phyloP scores from a whole-genome alignment of 2,888 invertebrate species.

The Sarcophaga carnaria region DNA sequence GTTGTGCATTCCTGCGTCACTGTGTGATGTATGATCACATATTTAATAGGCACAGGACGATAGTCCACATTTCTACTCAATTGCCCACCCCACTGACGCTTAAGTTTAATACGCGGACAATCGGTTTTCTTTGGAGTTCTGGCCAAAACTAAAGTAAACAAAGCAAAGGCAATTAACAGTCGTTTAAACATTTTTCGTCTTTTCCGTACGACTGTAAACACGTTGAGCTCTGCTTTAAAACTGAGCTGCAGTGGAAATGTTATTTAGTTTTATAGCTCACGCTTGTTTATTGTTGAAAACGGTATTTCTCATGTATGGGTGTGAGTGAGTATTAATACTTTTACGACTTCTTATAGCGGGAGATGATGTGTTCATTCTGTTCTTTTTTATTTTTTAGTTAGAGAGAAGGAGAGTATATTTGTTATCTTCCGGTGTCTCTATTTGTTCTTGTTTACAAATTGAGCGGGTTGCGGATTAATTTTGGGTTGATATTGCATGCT shows the following conservation, averaged over 20 bases:
- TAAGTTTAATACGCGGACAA: constrained; percentile 84
- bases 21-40: constrained; percentile 85
- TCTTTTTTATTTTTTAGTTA: too few relatives aligned
- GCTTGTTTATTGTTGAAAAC: not conserved
- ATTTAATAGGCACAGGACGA: constrained; percentile 83
- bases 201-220: not conserved
- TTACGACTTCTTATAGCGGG: too few relatives aligned
- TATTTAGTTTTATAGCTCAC: constrained; percentile 37
- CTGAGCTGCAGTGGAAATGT: constrained; percentile 9
- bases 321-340: not conserved
- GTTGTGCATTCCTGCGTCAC: constrained; percentile 82
- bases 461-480: too few relatives aligned
- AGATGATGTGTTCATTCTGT: too few relatives aligned
- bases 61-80: constrained; percentile 83
- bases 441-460: too few relatives aligned
- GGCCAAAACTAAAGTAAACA: not conserved
- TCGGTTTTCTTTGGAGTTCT: constrained; percentile 39
- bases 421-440: too few relatives aligned
- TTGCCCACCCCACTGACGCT: constrained; percentile 85
- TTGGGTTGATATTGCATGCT: too few relatives aligned
- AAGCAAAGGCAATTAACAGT: not conserved
- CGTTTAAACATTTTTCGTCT: constrained; percentile 34
- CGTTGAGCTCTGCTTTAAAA: constrained; percentile 19
- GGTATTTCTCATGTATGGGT: not conserved
- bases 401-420: too few relatives aligned